Evolutionary conservation across 2,888 invertebrate genomes (phyloP).

Genomic region (Hoplodrina ambigua): DNA sequence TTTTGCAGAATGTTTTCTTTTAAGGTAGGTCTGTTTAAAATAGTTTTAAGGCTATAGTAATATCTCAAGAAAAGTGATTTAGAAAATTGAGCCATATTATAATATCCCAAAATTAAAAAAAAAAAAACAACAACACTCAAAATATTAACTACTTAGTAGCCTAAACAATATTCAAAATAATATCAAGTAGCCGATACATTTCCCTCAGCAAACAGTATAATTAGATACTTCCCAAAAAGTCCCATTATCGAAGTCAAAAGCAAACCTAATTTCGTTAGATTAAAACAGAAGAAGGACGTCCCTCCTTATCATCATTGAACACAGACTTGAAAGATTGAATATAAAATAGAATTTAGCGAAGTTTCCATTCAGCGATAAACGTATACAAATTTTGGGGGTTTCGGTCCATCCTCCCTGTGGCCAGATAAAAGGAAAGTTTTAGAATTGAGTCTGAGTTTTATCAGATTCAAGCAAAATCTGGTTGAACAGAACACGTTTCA

Average conservation of each 20-base stretch:
- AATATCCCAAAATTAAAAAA: not conserved
- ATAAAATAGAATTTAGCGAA: constrained; percentile 76
- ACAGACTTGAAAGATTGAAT: constrained; percentile 75
- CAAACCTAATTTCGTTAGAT: constrained; percentile 62
- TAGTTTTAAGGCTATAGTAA: too few relatives aligned
- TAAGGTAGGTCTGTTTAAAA: too few relatives aligned
- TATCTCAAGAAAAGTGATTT: too few relatives aligned
- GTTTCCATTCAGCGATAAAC: constrained; percentile 73
- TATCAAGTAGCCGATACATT: constrained; percentile 28
- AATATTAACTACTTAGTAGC: not conserved
- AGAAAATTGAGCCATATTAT: too few relatives aligned
- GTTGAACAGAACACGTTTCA: constrained; percentile 69
- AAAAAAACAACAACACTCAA: not conserved
- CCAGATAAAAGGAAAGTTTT: constrained; percentile 80
- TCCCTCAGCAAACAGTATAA: constrained; percentile 15
- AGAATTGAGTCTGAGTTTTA: constrained; percentile 74
- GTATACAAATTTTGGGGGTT: constrained; percentile 77
- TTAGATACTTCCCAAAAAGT: constrained; percentile 17
- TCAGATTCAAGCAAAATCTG: constrained; percentile 72
- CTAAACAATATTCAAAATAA: constrained; percentile 1
- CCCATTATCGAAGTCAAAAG: constrained; percentile 34
- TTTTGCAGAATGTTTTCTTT: too few relatives aligned
- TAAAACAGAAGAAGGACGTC: constrained; percentile 61
- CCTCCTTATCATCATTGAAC: constrained; percentile 69
- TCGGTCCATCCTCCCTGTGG: constrained; percentile 65